A percentile compares a stretch with the other conserved stretches of the same genome.
phyloP scores from a whole-genome alignment of 2,113 vertebrate species.

The Piprites chloris region DNA sequence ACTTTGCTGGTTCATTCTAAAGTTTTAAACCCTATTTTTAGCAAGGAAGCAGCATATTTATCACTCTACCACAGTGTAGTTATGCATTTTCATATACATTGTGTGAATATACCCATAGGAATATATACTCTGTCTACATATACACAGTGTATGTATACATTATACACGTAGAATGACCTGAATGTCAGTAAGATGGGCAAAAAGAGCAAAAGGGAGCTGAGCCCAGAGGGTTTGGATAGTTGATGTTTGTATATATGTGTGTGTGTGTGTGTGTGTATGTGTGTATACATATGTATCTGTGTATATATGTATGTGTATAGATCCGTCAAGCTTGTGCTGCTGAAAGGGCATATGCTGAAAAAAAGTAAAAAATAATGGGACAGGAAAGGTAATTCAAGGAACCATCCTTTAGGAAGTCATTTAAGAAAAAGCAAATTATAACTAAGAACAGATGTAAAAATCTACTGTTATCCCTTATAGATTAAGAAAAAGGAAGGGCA shows the following conservation, averaged over 20 bases:
- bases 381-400: neutral
- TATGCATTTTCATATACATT: neutral
- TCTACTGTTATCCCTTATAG: neutral
- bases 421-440: neutral
- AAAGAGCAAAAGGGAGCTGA: neutral
- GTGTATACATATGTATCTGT: neutral
- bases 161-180: neutral
- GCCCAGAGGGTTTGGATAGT: neutral
- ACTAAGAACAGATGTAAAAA: neutral
- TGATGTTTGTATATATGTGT: accelerated
- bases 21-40: neutral
- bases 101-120: neutral
- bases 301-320: accelerated
- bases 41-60: neutral
- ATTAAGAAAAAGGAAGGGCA: neutral
- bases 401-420: neutral
- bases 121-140: neutral
- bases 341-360: neutral
- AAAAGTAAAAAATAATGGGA: neutral
- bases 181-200: neutral
- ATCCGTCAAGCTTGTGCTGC: neutral
- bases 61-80: neutral
- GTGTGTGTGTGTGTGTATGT: neutral
- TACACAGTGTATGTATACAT: accelerated
- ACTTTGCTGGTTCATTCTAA: neutral